A percentile compares a stretch with the other conserved stretches of the same genome.
phyloP scores from a whole-genome alignment of 2,888 invertebrate species.

The Muscina levida region DNA sequence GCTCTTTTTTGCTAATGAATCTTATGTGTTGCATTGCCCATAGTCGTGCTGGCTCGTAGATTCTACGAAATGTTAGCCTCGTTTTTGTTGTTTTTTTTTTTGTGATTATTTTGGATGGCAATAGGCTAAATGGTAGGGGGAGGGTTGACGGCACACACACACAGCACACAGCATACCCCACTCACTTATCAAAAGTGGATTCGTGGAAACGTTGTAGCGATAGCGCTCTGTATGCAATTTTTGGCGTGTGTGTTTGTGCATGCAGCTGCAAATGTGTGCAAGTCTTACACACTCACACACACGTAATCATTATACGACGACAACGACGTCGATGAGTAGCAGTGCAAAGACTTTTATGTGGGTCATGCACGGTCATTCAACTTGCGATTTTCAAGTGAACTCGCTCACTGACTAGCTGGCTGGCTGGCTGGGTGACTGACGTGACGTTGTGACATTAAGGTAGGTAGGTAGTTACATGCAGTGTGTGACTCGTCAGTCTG shows the following conservation, averaged over 20 bases:
- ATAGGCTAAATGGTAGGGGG: constrained; percentile 61
- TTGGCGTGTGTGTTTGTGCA: constrained; percentile 60
- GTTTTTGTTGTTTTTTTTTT: constrained; percentile 49
- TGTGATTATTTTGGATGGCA: too few relatives aligned
- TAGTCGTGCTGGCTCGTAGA: constrained; percentile 3
- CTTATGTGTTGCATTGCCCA: constrained; percentile 6
- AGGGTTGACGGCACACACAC: constrained; percentile 68
- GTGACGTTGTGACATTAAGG: neutral
- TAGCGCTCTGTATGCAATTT: constrained; percentile 8
- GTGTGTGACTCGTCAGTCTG: neutral
- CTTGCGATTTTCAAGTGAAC: constrained; percentile 50
- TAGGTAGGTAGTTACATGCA: too few relatives aligned
- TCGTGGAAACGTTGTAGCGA: constrained; percentile 29
- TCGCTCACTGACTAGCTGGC: constrained; percentile 41
- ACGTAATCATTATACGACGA: neutral
- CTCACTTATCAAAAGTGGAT: constrained; percentile 38
- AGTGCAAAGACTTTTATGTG: constrained; percentile 85
- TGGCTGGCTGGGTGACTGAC: constrained; percentile 18
- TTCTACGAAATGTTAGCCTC: constrained; percentile 52
- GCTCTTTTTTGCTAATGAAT: constrained; percentile 71
- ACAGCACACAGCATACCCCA: constrained; percentile 65
- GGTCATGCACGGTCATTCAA: constrained; percentile 84
- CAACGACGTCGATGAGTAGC: constrained; percentile 20
- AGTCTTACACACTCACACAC: constrained; percentile 18
- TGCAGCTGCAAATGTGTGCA: constrained; percentile 67